Evolutionary conservation across 1,140 invertebrate genomes (phyloP).

Genomic region (Protaetia brevitarsis): DNA sequence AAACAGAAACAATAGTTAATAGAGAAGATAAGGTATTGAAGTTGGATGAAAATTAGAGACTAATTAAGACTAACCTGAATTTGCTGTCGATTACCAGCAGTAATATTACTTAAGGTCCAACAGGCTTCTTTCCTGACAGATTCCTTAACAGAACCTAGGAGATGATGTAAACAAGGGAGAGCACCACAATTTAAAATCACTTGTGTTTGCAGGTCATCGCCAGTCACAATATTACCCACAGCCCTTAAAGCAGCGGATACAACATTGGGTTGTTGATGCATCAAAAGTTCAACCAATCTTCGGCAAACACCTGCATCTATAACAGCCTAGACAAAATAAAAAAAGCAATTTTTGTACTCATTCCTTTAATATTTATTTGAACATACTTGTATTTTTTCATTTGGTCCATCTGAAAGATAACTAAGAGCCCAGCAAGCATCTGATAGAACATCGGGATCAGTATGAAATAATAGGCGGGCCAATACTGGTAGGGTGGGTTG

Average conservation of each 20-base stretch:
- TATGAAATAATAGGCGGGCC: slow-evolving; percentile 82
- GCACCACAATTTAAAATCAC: slow-evolving; percentile 89
- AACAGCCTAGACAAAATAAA: slow-evolving; percentile 68
- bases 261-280: slow-evolving; percentile 87
- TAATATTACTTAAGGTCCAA: slow-evolving; percentile 98
- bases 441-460: slow-evolving; percentile 86
- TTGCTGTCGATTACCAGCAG: slow-evolving; percentile 91
- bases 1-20: too few relatives aligned
- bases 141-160: slow-evolving; percentile 79
- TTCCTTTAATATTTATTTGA: background rate
- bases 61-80: slow-evolving; percentile 64
- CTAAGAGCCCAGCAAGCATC: slow-evolving; percentile 95
- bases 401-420: slow-evolving; percentile 94
- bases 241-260: slow-evolving; percentile 93
- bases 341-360: background rate
- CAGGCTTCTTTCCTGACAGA: slow-evolving; percentile 93
- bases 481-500: slow-evolving; percentile 81
- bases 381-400: slow-evolving; percentile 92
- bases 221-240: slow-evolving; percentile 97
- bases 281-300: slow-evolving; percentile 88
- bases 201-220: slow-evolving; percentile 96
- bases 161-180: slow-evolving; percentile 77
- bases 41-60: background rate
- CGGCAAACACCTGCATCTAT: slow-evolving; percentile 95
- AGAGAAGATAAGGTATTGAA: too few relatives aligned